phyloP scores from a whole-genome alignment of 2,113 vertebrate genomes.

The Sorex fumeus region DNA sequence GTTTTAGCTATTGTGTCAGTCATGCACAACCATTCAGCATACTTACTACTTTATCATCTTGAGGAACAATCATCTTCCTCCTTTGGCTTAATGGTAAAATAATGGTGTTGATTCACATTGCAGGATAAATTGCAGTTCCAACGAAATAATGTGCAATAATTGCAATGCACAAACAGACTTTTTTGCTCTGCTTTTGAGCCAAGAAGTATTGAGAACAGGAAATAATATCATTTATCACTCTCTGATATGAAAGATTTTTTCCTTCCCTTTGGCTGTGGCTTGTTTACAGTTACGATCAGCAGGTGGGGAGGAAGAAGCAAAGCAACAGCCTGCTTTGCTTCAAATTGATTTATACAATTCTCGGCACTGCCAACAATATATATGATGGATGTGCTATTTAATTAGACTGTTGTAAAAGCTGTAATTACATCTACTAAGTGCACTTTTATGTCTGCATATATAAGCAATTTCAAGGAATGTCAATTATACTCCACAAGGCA shows the following conservation, averaged over 20 bases:
- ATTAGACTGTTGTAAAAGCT: slow-evolving; percentile 79
- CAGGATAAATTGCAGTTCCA: background rate
- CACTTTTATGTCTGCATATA: slow-evolving; percentile 76
- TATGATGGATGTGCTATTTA: slow-evolving; percentile 75
- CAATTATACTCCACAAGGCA: slow-evolving; percentile 40
- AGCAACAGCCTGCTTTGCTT: slow-evolving; percentile 31
- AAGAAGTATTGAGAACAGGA: slow-evolving; percentile 54
- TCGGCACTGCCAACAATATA: slow-evolving; percentile 63
- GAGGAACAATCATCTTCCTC: background rate
- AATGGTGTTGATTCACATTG: background rate
- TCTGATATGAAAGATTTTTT: slow-evolving; percentile 56
- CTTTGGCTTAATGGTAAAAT: background rate
- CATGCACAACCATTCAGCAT: background rate
- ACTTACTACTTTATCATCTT: background rate
- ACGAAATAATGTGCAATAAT: slow-evolving; percentile 44
- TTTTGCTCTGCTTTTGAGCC: background rate
- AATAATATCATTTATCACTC: slow-evolving; percentile 63
- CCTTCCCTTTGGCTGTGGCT: background rate
- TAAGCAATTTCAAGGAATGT: slow-evolving; percentile 74
- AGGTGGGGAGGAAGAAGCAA: slow-evolving; percentile 26
- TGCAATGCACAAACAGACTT: background rate
- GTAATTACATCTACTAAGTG: slow-evolving; percentile 82
- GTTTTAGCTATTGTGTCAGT: background rate
- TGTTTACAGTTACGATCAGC: slow-evolving; percentile 60
- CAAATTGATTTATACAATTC: slow-evolving; percentile 74